Conservation (phyloP, 2,888 invertebrate species). For the Cheilosia urbana region DNA sequence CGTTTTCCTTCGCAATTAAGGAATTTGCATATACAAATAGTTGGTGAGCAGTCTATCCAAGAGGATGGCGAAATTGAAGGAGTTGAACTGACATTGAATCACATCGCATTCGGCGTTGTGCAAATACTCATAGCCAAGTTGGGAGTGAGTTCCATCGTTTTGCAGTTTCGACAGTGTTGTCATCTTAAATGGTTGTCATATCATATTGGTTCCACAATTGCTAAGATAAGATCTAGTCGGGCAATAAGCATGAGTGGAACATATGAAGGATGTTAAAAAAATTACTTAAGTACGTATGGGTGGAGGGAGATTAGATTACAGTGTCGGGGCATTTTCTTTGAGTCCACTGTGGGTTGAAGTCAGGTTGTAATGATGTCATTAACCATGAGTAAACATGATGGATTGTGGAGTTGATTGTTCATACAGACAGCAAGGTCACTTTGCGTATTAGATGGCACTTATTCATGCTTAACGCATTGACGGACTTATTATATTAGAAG, state of each 20-base stretch:
- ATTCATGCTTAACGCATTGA: too few species aligned
- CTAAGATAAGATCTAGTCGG: neutral
- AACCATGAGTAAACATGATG: too few species aligned
- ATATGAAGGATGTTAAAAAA: neutral
- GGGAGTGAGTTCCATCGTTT: neutral
- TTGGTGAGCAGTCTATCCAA: neutral
- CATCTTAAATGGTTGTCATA: neutral
- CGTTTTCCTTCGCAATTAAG: slow-evolving; percentile 1
- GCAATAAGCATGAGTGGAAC: neutral
- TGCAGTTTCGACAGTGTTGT: neutral
- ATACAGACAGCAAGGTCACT: too few species aligned
- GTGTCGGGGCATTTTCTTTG: too few species aligned
- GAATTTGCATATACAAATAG: neutral
- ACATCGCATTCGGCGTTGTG: neutral
- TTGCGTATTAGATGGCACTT: too few species aligned
- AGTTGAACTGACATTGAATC: neutral
- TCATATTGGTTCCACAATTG: neutral
- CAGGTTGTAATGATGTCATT: too few species aligned
- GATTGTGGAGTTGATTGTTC: too few species aligned
- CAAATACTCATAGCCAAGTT: neutral
- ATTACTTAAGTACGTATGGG: neutral
- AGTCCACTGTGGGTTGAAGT: too few species aligned
- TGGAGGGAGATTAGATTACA: too few species aligned
- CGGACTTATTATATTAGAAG: too few species aligned
- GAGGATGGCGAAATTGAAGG: neutral